Evolutionary conservation across 1,140 invertebrate genomes (phyloP).

Genomic region (Phenacoccus solenopsis): DNA sequence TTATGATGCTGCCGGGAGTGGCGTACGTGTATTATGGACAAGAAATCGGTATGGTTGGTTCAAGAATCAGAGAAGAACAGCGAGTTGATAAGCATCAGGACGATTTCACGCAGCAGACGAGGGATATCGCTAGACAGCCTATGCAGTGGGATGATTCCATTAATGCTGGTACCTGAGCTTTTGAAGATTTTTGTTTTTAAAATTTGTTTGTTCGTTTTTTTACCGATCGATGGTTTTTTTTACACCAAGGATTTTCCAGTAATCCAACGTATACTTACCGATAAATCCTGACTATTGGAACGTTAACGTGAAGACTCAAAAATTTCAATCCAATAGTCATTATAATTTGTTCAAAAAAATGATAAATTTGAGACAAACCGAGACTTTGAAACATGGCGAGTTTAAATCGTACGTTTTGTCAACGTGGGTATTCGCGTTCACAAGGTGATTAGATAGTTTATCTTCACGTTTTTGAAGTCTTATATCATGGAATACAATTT

Average conservation of each 20-base stretch:
- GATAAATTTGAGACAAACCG: slow-evolving; percentile 15
- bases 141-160: slow-evolving; percentile 53
- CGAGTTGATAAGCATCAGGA: no score
- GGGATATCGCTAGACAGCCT: slow-evolving; percentile 55
- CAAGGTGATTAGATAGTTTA: no score
- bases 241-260: neutral
- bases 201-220: no score
- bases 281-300: slow-evolving; percentile 39
- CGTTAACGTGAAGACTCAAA: slow-evolving; percentile 36
- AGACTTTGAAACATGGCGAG: slow-evolving; percentile 20
- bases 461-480: no score
- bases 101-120: slow-evolving; percentile 37
- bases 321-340: slow-evolving; percentile 9
- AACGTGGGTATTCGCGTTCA: slow-evolving; percentile 14
- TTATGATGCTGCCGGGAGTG: slow-evolving; percentile 57
- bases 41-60: slow-evolving; percentile 55
- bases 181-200: no score
- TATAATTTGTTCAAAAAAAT: slow-evolving; percentile 22
- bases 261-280: slow-evolving; percentile 33
- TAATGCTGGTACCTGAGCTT: slow-evolving; percentile 55
- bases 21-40: slow-evolving; percentile 63
- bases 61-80: slow-evolving; percentile 30
- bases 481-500: no score
- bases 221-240: no score
- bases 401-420: slow-evolving; percentile 15